Evolutionary conservation across 1,140 invertebrate genomes (phyloP).

Genomic region (Nebria ingens): DNA sequence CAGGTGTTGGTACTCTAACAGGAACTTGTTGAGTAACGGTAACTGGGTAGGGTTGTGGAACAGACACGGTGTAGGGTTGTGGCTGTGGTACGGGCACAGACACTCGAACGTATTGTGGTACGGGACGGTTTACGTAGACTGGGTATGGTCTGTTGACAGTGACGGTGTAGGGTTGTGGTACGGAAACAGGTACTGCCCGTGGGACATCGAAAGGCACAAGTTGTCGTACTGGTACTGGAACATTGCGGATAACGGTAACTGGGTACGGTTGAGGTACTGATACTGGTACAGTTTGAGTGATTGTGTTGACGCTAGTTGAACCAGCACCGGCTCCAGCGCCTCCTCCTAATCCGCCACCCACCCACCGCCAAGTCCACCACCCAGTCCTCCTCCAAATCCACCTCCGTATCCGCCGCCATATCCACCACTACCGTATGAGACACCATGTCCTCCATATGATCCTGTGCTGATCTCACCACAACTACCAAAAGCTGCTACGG

Average conservation of each 20-base stretch:
- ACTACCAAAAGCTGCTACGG: constrained; percentile 14
- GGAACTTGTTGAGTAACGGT: constrained; percentile 24
- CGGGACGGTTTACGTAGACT: constrained; percentile 22
- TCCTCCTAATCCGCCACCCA: constrained; percentile 14
- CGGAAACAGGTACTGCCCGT: constrained; percentile 31
- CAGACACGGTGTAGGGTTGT: constrained; percentile 23
- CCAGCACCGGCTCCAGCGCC: constrained; percentile 20
- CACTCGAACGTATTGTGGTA: constrained; percentile 19
- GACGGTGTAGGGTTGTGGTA: constrained; percentile 29
- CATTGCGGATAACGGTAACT: constrained; percentile 36
- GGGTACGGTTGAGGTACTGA: constrained; percentile 33
- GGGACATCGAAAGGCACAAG: constrained; percentile 27
- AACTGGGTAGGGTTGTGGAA: constrained; percentile 27
- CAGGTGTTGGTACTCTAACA: constrained; percentile 25
- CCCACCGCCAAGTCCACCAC: constrained; percentile 8
- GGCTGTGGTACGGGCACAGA: constrained; percentile 25
- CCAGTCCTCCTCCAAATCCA: constrained; percentile 7
- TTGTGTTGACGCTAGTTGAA: constrained; percentile 22
- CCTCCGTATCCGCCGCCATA: constrained; percentile 10
- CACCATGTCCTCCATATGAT: constrained; percentile 12
- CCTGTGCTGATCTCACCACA: constrained; percentile 12
- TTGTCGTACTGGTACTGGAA: constrained; percentile 32
- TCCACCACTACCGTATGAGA: neutral
- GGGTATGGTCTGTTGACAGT: constrained; percentile 22
- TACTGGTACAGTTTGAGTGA: constrained; percentile 25